These are phyloP conservation scores for Microchirus variegatus DNA, from an alignment of 2,797 vertebrate genomes.

Conservation along the genomic window DNA sequence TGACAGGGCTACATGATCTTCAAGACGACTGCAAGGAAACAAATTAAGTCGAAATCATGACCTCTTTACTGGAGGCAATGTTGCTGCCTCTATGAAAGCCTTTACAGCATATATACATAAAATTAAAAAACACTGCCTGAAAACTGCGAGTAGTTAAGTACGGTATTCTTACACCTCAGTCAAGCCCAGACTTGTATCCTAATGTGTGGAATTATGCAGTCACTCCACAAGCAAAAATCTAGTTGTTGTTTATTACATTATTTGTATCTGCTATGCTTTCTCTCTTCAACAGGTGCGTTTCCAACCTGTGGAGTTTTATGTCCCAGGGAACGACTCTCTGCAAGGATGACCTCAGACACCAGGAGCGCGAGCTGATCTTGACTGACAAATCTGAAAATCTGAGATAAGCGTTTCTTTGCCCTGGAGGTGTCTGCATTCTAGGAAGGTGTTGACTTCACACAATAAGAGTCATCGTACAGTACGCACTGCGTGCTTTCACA, in stretches of 20 bases:
- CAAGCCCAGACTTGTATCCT: constrained; percentile 20
- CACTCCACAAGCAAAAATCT: background rate
- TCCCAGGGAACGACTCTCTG: constrained; percentile 27
- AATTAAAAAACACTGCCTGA: constrained; percentile 25
- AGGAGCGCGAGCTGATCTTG: constrained; percentile 22
- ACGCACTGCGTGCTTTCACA: constrained; percentile 30
- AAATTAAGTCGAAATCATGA: background rate
- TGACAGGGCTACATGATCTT: background rate
- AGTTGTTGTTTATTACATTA: background rate
- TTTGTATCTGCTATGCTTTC: background rate
- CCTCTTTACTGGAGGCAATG: background rate
- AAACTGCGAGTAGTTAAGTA: constrained; percentile 3
- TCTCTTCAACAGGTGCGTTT: constrained; percentile 19
- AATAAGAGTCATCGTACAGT: constrained; percentile 17
- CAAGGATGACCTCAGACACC: constrained; percentile 33
- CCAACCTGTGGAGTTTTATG: constrained; percentile 22
- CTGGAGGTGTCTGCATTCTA: constrained; percentile 30
- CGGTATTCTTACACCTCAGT: background rate
- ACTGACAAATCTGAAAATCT: constrained; percentile 33
- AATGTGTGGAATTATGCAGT: background rate
- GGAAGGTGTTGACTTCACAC: constrained; percentile 15
- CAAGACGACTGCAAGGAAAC: background rate
- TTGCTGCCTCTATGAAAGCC: background rate
- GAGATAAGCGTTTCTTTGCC: constrained; percentile 22
- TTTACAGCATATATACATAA: background rate